Conservation (phyloP, 2,888 invertebrate genomes). For the Odiellus spinosus region DNA sequence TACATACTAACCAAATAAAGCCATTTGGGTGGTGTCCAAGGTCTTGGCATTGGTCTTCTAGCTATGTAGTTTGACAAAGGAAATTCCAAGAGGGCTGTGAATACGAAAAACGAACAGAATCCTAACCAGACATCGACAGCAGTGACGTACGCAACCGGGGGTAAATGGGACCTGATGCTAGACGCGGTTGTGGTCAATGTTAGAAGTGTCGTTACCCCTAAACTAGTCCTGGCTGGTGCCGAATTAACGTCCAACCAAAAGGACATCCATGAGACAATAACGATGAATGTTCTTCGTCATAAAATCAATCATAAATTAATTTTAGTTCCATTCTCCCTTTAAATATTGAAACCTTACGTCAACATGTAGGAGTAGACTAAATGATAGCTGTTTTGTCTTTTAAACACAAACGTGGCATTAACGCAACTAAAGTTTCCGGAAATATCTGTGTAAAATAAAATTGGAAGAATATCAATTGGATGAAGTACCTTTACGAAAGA, state of each 20-base stretch:
- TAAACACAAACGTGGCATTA: constrained; percentile 10
- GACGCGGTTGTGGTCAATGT: constrained; percentile 13
- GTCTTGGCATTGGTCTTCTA: too few relatives aligned
- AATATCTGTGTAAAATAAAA: constrained; percentile 5
- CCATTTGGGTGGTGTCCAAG: not conserved
- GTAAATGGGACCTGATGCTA: constrained; percentile 6
- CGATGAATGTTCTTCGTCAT: constrained; percentile 7
- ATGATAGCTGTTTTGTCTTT: constrained; percentile 12
- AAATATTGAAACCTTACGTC: constrained; percentile 1
- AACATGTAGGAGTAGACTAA: constrained; percentile 11
- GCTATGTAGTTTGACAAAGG: constrained; percentile 5
- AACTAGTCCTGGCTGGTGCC: constrained; percentile 10
- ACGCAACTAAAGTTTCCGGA: constrained; percentile 12
- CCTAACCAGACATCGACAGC: constrained; percentile 16
- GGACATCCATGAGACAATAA: constrained; percentile 13
- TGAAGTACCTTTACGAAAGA: too few relatives aligned
- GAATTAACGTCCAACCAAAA: constrained; percentile 12
- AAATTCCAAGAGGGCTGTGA: constrained; percentile 7
- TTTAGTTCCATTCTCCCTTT: too few relatives aligned
- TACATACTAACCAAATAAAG: too few relatives aligned
- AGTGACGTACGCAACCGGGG: constrained; percentile 12
- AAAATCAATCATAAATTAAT: too few relatives aligned
- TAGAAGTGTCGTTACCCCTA: constrained; percentile 12
- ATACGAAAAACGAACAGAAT: constrained; percentile 8
- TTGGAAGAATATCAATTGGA: not conserved